Evolutionary conservation across 1,140 invertebrate genomes (phyloP).

Genomic region (Lordiphosa clarofinis): DNA sequence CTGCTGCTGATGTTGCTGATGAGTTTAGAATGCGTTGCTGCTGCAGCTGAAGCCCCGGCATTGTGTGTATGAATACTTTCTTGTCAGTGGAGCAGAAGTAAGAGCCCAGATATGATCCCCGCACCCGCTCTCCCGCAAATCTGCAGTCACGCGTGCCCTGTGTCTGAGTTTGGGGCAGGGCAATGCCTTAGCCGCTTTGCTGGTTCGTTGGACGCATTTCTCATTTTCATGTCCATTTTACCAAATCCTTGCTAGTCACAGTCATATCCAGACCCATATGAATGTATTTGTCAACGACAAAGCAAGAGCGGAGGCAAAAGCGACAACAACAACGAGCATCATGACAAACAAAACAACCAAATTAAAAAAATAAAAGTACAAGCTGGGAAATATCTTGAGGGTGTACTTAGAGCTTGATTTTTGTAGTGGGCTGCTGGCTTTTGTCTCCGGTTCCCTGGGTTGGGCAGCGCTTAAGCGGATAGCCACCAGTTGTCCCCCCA

Average conservation of each 20-base stretch:
- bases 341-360: slow-evolving; percentile 69
- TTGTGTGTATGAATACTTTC: slow-evolving; percentile 38
- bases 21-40: slow-evolving; percentile 63
- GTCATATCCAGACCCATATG: slow-evolving; percentile 11
- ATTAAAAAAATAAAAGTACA: slow-evolving; percentile 55
- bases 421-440: slow-evolving; percentile 58
- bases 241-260: slow-evolving; percentile 59
- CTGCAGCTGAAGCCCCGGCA: slow-evolving; percentile 37
- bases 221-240: slow-evolving; percentile 74
- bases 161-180: slow-evolving; percentile 15
- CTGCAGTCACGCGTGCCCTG: slow-evolving; percentile 25
- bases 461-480: slow-evolving; percentile 56
- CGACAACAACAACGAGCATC: slow-evolving; percentile 39
- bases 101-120: slow-evolving; percentile 16
- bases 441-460: slow-evolving; percentile 31
- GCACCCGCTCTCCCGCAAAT: neutral
- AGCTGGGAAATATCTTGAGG: slow-evolving; percentile 70
- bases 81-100: slow-evolving; percentile 33
- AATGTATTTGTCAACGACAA: slow-evolving; percentile 70
- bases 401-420: slow-evolving; percentile 72
- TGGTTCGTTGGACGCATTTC: slow-evolving; percentile 75
- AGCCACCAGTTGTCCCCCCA: slow-evolving; percentile 24
- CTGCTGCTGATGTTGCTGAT: slow-evolving; percentile 45
- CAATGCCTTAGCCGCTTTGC: slow-evolving; percentile 52
- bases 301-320: slow-evolving; percentile 23